Percentiles rank a stretch among this genome's conserved stretches.
Conservation (phyloP, 1,140 invertebrate species). For the Latrodectus geometricus region DNA sequence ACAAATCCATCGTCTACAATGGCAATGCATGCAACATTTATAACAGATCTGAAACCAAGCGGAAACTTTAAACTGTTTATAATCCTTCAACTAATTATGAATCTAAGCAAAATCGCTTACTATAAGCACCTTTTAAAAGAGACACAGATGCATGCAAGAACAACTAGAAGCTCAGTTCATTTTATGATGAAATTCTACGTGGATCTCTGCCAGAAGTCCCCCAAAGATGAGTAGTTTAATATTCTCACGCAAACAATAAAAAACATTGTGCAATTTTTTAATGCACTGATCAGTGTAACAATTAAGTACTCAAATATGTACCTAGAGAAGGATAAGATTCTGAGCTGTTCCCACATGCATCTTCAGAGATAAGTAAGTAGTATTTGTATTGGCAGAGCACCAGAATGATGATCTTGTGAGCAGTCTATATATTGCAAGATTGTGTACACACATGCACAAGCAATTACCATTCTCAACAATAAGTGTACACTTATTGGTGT, state of each 20-base stretch:
- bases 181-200: conserved; percentile 13
- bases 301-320: conserved; percentile 1
- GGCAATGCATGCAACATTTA: conserved; percentile 54
- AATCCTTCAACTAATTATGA: conserved; percentile 40
- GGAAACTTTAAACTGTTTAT: conserved; percentile 50
- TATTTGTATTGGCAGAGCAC: conserved; percentile 43
- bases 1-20: conserved; percentile 34
- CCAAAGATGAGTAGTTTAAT: conserved; percentile 50
- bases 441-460: conserved; percentile 13
- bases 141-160: conserved; percentile 46
- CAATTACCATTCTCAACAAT: conserved; percentile 37
- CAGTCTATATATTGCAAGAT: conserved; percentile 42
- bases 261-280: not conserved
- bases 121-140: conserved; percentile 58
- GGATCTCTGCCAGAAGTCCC: conserved; percentile 51
- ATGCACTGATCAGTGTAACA: conserved; percentile 36
- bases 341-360: conserved; percentile 40
- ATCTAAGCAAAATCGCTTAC: conserved; percentile 53
- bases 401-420: conserved; percentile 52
- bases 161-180: conserved; percentile 33
- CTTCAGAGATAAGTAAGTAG: not conserved
- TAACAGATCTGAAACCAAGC: conserved; percentile 58
- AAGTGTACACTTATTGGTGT: conserved; percentile 1
- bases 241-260: conserved; percentile 34
- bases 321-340: conserved; percentile 20